Conservation (phyloP, 2,888 invertebrate species). For the Sminthurides aquaticus region DNA sequence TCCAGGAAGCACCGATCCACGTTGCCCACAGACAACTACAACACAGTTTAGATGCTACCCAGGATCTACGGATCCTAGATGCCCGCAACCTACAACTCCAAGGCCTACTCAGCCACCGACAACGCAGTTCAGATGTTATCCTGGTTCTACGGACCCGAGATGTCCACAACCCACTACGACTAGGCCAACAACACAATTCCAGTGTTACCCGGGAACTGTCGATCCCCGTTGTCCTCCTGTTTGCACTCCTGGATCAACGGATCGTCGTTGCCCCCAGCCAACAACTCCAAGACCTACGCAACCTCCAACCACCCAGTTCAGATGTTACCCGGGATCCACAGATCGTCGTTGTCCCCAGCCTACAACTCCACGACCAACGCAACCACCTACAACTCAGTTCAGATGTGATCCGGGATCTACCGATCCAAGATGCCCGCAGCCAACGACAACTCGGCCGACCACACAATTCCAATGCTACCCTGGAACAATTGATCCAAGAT, state of each 20-base stretch:
- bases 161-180: conserved; percentile 9
- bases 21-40: conserved; percentile 44
- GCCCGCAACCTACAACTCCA: conserved; percentile 8
- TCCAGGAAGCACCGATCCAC: conserved; percentile 44
- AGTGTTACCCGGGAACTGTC: conserved; percentile 8
- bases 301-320: conserved; percentile 14
- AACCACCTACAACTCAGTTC: conserved; percentile 13
- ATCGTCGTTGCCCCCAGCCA: conserved; percentile 11
- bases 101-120: conserved; percentile 1
- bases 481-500: conserved; percentile 42
- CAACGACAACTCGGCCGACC: conserved; percentile 27
- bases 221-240: conserved; percentile 7
- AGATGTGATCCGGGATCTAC: conserved; percentile 34
- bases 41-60: conserved; percentile 44
- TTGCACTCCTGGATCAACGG: not conserved
- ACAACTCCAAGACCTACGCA: conserved; percentile 2
- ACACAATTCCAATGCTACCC: conserved; percentile 48
- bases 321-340: conserved; percentile 9
- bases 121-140: conserved; percentile 5
- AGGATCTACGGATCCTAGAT: conserved; percentile 26
- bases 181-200: conserved; percentile 15
- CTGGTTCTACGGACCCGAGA: conserved; percentile 37
- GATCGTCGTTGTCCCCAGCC: conserved; percentile 32
- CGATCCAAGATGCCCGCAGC: no score
- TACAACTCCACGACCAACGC: conserved; percentile 21